phyloP scores from a whole-genome alignment of 2,888 invertebrate species.

The Tetanocera ferruginea region DNA sequence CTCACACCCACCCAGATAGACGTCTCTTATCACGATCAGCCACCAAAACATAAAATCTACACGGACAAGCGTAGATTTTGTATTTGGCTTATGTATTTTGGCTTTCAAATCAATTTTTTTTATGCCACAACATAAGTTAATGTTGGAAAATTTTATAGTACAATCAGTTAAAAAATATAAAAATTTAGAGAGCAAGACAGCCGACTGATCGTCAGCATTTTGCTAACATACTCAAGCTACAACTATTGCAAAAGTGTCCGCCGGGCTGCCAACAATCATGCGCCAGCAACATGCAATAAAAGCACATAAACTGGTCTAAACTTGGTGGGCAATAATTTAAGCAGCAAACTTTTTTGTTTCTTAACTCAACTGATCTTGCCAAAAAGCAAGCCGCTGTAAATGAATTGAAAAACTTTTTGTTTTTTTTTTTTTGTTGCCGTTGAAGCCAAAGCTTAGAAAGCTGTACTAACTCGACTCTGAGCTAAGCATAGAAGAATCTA shows the following conservation, averaged over 20 bases:
- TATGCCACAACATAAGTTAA: background rate
- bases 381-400: constrained; percentile 24
- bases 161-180: background rate
- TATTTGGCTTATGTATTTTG: background rate
- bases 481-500: background rate
- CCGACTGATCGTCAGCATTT: background rate
- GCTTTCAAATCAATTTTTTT: constrained; percentile 21
- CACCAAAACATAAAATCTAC: background rate
- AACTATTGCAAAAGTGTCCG: background rate
- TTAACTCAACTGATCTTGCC: constrained; percentile 18
- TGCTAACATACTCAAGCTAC: background rate
- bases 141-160: background rate
- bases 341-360: background rate
- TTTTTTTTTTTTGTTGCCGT: background rate
- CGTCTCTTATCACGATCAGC: background rate
- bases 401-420: constrained; percentile 1
- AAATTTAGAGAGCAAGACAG: background rate
- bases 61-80: background rate
- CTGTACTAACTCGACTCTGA: background rate
- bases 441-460: constrained; percentile 5
- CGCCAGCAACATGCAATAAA: background rate
- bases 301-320: background rate
- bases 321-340: background rate
- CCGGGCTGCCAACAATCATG: background rate
- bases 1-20: background rate